Evolutionary conservation across 1,140 invertebrate genomes (phyloP), one percentile per base, ranked within the genome.

Genomic region (Drosophila rufa): DNA sequence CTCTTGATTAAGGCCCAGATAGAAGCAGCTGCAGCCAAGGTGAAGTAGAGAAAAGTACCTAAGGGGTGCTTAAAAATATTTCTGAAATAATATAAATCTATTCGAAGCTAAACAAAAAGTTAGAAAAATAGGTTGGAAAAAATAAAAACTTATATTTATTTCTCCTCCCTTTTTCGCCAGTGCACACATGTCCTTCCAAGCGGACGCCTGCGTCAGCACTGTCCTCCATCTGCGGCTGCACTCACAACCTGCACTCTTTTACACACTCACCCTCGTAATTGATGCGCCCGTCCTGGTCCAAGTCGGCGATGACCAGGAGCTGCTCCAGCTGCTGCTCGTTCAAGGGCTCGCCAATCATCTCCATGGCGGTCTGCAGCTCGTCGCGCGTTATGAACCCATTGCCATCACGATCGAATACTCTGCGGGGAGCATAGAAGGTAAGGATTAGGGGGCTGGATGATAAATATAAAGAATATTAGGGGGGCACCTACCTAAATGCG

Each of bases 341-440:
- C 46, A 96, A 94, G 4, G 94, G 94, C 93, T 97, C 96, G 40
- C 96, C 96, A 80, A 97, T 96, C 94, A 96, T 95, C 93, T 96
- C 96, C 94, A 97, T 95, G 12, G 96, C 96, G 59, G 94, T 93
- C 84, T 95, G 94, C 40, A 97, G 92, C 93, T 97, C 96, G 87
- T 96, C 96, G 90, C 95, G 94, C 43, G 96, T 96, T 82, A 97
- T 96, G 87, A 95, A 97, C 4, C 96, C 96, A 92, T 96, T 96
- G 75, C 95, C 94, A 85, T 97, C 96, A 55, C 95, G 94, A 93
- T 97, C 96, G 92, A 97, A 96, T 56, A 97, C 96, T 87, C 95
- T 95, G 90, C 4, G 7, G 45, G n/a, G n/a, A 12, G 40, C 5
- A 42, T 5, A 38, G 51, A n/a, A 14, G 2, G 19, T 0, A 6